phyloP scores from a whole-genome alignment of 2,113 vertebrate genomes.

The Azemiops feae region DNA sequence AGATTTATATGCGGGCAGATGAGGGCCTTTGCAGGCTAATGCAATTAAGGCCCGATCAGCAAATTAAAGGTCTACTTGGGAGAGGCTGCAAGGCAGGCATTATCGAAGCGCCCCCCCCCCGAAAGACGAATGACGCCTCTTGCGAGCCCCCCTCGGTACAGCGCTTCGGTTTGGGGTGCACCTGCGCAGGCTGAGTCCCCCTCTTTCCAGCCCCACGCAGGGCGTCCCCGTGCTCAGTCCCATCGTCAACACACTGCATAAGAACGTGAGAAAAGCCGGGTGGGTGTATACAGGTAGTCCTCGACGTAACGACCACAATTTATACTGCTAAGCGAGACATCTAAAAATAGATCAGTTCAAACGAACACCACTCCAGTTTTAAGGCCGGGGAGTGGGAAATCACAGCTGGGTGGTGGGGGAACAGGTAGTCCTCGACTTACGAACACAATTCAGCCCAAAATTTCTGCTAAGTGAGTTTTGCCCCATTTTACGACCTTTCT shows the following conservation, averaged over 20 bases:
- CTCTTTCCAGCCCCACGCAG: not conserved
- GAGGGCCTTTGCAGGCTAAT: conserved; percentile 46
- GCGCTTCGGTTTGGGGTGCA: not conserved
- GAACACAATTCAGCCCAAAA: no score
- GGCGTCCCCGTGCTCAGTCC: no score
- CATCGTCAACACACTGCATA: not conserved
- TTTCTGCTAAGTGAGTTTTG: not conserved
- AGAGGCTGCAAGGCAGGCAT: conserved; percentile 24
- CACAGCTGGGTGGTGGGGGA: no score
- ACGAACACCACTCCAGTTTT: no score
- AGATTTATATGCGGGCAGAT: conserved; percentile 40
- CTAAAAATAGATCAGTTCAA: no score
- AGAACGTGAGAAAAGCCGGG: not conserved
- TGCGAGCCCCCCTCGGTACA: not conserved
- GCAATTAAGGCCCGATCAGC: conserved; percentile 50
- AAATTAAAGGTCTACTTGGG: conserved; percentile 47
- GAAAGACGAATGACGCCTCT: not conserved
- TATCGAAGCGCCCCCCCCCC: not conserved
- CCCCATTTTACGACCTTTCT: not conserved
- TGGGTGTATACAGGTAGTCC: not conserved
- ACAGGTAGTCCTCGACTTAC: no score
- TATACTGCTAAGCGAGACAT: not conserved
- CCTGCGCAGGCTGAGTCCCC: not conserved
- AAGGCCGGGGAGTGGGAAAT: no score
- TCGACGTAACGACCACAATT: not conserved